Conservation (phyloP, 2,888 invertebrate species). For the Gisinianus flammeolus region DNA sequence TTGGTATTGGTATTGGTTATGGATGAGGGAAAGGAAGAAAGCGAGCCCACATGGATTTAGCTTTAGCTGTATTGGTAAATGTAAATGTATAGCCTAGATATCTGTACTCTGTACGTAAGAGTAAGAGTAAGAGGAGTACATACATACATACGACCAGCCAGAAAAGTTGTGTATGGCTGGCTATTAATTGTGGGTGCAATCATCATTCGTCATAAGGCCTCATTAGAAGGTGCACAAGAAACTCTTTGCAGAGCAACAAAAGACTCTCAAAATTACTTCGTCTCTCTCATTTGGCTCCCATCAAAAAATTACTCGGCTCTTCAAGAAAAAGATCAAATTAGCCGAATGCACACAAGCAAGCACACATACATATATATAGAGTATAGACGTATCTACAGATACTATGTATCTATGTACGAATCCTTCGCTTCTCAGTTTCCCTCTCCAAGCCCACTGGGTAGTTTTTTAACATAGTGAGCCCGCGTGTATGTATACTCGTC, state of each 20-base stretch:
- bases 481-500: no score
- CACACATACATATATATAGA: background rate
- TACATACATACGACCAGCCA: no score
- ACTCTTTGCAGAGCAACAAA: slow-evolving; percentile 38
- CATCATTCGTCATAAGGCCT: slow-evolving; percentile 55
- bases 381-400: no score
- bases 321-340: slow-evolving; percentile 21
- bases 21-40: no score
- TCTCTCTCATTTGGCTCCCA: slow-evolving; percentile 38
- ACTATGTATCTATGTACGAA: background rate
- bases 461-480: no score
- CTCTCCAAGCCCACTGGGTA: background rate
- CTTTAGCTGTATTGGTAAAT: no score
- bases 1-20: no score
- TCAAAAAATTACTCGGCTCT: slow-evolving; percentile 36
- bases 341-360: background rate
- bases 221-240: slow-evolving; percentile 46
- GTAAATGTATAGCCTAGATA: no score
- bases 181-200: slow-evolving; percentile 55
- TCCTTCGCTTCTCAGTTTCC: background rate
- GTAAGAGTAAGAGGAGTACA: no score
- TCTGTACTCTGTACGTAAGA: no score
- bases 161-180: background rate
- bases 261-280: slow-evolving; percentile 32
- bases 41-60: no score